A percentile compares a stretch with the other conserved stretches of the same genome.
Evolutionary conservation across 2,113 vertebrate genomes (phyloP).

Genomic region (Pongo abelii): DNA sequence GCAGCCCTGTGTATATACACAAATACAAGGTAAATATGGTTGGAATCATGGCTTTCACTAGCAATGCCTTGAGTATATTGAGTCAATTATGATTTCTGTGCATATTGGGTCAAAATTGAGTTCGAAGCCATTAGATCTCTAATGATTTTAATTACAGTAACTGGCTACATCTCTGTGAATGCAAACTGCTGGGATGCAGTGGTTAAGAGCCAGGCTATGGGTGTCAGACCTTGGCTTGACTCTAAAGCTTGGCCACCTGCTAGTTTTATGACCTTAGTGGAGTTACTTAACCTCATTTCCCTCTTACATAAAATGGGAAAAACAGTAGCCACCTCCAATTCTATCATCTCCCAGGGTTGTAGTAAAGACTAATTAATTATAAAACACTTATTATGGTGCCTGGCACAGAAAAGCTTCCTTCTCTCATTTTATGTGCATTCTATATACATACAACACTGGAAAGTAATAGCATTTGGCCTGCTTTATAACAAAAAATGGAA

Average conservation of each 20-base stretch:
- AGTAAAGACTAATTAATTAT: constrained; percentile 30
- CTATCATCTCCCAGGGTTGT: not conserved
- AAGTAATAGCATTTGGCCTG: not conserved
- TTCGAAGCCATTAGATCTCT: not conserved
- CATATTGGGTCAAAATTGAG: constrained; percentile 16
- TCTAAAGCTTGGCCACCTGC: not conserved
- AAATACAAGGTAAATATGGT: not conserved
- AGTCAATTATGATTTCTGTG: not conserved
- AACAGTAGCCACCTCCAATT: not conserved
- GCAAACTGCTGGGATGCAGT: not conserved
- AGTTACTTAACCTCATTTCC: constrained; percentile 30
- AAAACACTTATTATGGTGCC: not conserved
- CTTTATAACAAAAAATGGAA: not conserved
- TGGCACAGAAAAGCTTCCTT: not conserved
- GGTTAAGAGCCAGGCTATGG: not conserved
- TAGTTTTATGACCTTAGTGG: not conserved
- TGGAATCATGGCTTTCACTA: not conserved
- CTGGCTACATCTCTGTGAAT: not conserved
- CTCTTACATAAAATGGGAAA: constrained; percentile 16
- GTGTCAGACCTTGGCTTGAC: not conserved
- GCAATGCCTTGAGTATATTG: not conserved
- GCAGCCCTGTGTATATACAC: not conserved
- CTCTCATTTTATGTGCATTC: not conserved
- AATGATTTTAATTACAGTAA: constrained; percentile 22
- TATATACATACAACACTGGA: not conserved